Conservation (phyloP, 2,113 vertebrate genomes). For the Benthochromis sp. region DNA sequence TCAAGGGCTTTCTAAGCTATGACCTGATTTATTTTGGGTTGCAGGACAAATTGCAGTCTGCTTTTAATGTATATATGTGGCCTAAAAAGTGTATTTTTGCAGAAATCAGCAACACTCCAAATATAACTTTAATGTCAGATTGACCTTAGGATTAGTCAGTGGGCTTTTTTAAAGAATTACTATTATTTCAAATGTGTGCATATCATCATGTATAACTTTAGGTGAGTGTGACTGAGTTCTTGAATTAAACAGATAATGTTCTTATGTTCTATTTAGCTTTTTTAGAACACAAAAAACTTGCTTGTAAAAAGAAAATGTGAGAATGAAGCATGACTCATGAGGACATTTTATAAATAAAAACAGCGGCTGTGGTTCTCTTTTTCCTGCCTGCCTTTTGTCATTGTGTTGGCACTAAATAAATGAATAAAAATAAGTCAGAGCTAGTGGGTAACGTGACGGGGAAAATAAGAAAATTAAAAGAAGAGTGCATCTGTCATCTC, state of each 20-base stretch:
- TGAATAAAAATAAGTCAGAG: conserved; percentile 13
- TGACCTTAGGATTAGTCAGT: not conserved
- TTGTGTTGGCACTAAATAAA: not conserved
- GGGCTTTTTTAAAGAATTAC: not conserved
- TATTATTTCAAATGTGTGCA: not conserved
- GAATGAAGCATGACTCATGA: not conserved
- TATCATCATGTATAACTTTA: not conserved
- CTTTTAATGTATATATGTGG: not conserved
- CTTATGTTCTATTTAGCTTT: not conserved
- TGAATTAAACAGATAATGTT: not conserved
- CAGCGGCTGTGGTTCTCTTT: not conserved
- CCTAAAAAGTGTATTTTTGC: not conserved
- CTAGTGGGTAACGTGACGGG: not conserved
- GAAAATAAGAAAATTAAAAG: conserved; percentile 3
- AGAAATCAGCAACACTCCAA: not conserved
- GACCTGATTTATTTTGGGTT: not conserved
- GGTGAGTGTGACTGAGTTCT: not conserved
- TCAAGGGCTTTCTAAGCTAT: not conserved
- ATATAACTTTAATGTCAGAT: not conserved
- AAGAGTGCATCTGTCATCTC: not conserved
- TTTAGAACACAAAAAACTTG: not conserved
- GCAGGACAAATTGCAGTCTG: not conserved
- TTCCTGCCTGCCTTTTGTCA: not conserved
- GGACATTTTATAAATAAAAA: conserved; percentile 23
- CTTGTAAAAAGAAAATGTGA: not conserved